These are phyloP conservation scores for Hydrochoerus hydrochaeris DNA, from an alignment of 2,113 vertebrate species.

Conservation along the genomic window DNA sequence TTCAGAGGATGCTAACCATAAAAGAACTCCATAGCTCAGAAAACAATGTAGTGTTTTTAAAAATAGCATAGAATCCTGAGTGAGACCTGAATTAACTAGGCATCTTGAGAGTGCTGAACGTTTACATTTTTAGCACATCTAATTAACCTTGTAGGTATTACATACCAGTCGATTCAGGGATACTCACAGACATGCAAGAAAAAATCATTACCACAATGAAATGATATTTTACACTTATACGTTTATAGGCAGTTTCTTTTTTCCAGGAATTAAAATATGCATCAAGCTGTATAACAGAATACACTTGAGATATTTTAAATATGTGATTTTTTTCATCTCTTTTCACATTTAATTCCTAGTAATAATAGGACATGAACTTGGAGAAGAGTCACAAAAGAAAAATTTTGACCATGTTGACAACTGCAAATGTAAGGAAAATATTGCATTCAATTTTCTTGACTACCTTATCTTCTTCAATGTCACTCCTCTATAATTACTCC, in stretches of 20 bases:
- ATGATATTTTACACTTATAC: neutral
- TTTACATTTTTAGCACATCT: slow-evolving; percentile 56
- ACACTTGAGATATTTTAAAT: slow-evolving; percentile 44
- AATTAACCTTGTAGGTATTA: slow-evolving; percentile 73
- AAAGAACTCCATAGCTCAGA: slow-evolving; percentile 31
- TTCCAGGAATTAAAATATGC: slow-evolving; percentile 23
- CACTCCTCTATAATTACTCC: neutral
- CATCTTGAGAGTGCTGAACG: neutral
- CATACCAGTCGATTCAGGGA: slow-evolving; percentile 30
- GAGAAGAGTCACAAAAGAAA: neutral
- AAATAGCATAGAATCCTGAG: slow-evolving; percentile 15
- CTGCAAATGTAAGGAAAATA: neutral
- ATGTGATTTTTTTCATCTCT: neutral
- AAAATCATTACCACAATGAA: slow-evolving; percentile 43
- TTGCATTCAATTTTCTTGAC: neutral
- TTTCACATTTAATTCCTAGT: slow-evolving; percentile 21
- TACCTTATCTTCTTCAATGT: neutral
- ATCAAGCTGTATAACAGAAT: slow-evolving; percentile 29
- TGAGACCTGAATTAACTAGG: slow-evolving; percentile 62
- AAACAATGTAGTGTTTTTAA: slow-evolving; percentile 36
- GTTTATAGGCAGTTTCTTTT: neutral
- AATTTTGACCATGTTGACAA: neutral
- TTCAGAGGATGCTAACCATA: slow-evolving; percentile 50
- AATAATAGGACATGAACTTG: neutral
- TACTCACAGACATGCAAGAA: slow-evolving; percentile 30